A percentile compares a stretch with the other conserved stretches of the same genome.
phyloP scores from a whole-genome alignment of 2,113 vertebrate genomes.

The Hippotragus niger region DNA sequence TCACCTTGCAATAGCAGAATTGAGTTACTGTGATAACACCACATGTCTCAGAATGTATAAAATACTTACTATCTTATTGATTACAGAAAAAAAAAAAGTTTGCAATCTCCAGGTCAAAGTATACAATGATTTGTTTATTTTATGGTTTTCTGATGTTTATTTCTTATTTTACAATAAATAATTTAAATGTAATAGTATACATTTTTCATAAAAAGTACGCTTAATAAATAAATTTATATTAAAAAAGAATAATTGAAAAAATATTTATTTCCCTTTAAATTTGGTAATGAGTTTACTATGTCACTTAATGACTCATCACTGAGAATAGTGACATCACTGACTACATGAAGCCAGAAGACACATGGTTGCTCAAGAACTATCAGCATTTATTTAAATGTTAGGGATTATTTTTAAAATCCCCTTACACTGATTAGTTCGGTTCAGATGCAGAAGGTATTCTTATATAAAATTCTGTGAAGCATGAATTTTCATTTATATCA shows the following conservation, averaged over 20 bases:
- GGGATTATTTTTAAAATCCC: not conserved
- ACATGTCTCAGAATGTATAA: not conserved
- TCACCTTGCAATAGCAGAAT: not conserved
- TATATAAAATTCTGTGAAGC: not conserved
- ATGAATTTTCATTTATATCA: not conserved
- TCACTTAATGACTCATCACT: not conserved
- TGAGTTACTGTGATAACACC: not conserved
- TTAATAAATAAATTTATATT: not conserved
- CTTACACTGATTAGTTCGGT: not conserved
- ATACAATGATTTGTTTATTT: not conserved
- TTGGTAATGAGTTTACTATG: not conserved
- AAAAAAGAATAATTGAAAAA: no score
- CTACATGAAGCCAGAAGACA: not conserved
- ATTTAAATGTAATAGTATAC: not conserved
- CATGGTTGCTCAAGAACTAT: not conserved
- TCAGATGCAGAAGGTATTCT: not conserved
- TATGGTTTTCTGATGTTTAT: not conserved
- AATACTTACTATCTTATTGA: not conserved
- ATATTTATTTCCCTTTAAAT: not conserved
- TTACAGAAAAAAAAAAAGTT: not conserved
- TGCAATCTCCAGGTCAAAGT: not conserved
- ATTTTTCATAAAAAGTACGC: not conserved
- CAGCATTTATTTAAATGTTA: not conserved
- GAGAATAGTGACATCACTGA: not conserved
- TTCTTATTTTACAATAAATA: not conserved